phyloP scores from a whole-genome alignment of 2,888 invertebrate genomes.

The Hedya salicella region DNA sequence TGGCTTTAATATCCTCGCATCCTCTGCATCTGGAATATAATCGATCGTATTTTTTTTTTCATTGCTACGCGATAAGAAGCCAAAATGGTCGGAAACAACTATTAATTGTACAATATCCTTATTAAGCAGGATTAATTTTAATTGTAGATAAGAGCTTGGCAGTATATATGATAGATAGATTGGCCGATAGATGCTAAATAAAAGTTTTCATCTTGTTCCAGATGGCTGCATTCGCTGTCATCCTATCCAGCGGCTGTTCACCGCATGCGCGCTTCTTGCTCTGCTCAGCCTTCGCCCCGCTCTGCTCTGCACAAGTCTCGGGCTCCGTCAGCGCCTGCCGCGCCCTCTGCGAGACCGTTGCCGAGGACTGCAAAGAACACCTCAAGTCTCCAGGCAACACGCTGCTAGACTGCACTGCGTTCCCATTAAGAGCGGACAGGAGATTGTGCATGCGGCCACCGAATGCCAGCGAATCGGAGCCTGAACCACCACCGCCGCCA shows the following conservation, averaged over 20 bases:
- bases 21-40: no score
- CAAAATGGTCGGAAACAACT: no score
- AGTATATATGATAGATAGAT: no score
- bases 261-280: slow-evolving; percentile 93
- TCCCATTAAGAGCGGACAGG: slow-evolving; percentile 89
- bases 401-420: slow-evolving; percentile 89
- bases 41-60: no score
- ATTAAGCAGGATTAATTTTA: no score
- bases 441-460: slow-evolving; percentile 91
- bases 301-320: slow-evolving; percentile 94
- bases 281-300: slow-evolving; percentile 95
- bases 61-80: no score
- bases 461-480: slow-evolving; percentile 73
- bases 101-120: no score
- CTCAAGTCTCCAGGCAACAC: slow-evolving; percentile 89
- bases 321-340: slow-evolving; percentile 94
- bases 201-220: slow-evolving; percentile 75
- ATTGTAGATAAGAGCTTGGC: no score
- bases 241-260: slow-evolving; percentile 92
- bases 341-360: slow-evolving; percentile 92
- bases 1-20: no score
- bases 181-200: slow-evolving; percentile 5
- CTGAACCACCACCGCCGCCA: slow-evolving; percentile 69
- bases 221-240: slow-evolving; percentile 88
- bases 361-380: slow-evolving; percentile 88